phyloP scores from a whole-genome alignment of 2,113 vertebrate species.

The Ochotona princeps region DNA sequence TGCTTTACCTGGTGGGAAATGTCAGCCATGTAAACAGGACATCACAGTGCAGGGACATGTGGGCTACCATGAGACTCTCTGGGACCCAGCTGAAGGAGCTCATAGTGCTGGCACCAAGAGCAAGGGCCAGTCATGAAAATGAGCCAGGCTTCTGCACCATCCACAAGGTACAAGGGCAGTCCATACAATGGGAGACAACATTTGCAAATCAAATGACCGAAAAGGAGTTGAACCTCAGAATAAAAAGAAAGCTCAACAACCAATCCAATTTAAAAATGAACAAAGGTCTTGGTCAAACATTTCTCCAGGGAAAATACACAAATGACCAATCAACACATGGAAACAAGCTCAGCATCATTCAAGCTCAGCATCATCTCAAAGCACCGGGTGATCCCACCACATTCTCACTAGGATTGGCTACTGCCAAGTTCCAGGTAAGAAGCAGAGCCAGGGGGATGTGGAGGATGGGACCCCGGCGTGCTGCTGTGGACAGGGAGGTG shows the following conservation, averaged over 20 bases:
- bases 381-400: neutral
- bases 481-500: neutral
- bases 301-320: neutral
- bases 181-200: neutral
- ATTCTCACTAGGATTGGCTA: too few species aligned
- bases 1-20: neutral
- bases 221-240: neutral
- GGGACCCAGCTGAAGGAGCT: neutral
- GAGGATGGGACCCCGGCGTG: neutral
- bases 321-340: neutral
- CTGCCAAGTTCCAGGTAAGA: neutral
- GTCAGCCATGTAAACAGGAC: neutral
- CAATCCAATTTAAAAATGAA: neutral
- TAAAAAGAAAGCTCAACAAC: neutral
- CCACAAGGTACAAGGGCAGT: neutral
- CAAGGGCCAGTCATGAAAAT: neutral
- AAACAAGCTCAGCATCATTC: neutral
- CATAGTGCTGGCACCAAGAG: neutral
- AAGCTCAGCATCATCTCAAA: neutral
- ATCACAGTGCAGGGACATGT: accelerated
- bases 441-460: neutral
- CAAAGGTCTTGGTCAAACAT: neutral
- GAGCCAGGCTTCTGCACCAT: neutral
- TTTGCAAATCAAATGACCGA: neutral
- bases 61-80: neutral